These are phyloP conservation scores for Cephalopterus ornatus DNA, from an alignment of 2,113 vertebrate genomes.

Conservation along the genomic window DNA sequence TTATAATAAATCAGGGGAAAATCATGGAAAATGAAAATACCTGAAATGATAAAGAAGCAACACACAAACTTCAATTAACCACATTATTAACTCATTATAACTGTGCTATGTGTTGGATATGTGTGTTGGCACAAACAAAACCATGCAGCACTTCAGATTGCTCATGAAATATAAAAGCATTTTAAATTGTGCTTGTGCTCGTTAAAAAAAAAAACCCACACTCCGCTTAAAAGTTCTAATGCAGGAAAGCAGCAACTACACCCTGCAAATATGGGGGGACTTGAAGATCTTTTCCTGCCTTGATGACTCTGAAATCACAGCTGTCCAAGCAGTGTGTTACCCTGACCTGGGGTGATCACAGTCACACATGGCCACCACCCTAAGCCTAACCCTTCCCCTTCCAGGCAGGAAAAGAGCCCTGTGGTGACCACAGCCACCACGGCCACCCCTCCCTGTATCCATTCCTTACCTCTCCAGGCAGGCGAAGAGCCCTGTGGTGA, in stretches of 20 bases:
- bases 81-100: no score
- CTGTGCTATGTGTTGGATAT: no score
- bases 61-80: not conserved
- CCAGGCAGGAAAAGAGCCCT: not conserved
- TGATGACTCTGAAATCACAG: not conserved
- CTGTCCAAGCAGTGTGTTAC: rapidly evolving
- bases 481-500: slow-evolving; percentile 34
- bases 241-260: not conserved
- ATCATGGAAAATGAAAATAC: not conserved
- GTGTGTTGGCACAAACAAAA: not conserved
- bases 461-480: not conserved
- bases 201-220: not conserved
- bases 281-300: rapidly evolving
- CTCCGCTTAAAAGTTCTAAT: rapidly evolving
- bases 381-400: not conserved
- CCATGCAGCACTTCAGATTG: rapidly evolving
- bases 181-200: not conserved
- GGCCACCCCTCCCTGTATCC: not conserved
- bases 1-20: not conserved
- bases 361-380: not conserved
- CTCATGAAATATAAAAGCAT: not conserved
- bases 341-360: not conserved
- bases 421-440: no score
- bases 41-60: not conserved
- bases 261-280: not conserved